phyloP scores from a whole-genome alignment of 2,113 vertebrate species.

The Pachyramphus minor region DNA sequence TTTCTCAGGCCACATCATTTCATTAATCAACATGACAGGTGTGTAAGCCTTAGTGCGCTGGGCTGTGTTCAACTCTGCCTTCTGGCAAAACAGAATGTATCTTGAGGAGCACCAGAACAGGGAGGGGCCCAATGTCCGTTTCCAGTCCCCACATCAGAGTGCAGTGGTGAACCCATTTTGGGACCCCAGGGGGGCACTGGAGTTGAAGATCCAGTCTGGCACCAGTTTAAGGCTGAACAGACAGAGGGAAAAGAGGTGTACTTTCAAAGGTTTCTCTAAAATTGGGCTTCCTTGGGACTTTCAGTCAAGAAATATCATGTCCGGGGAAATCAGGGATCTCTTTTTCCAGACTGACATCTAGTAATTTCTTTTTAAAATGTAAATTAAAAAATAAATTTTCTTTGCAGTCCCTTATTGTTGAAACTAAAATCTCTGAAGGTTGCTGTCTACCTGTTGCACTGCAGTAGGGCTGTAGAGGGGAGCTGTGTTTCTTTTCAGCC shows the following conservation, averaged over 20 bases:
- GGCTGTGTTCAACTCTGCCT: neutral
- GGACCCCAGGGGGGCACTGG: neutral
- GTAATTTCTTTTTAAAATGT: neutral
- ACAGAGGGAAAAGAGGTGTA: neutral
- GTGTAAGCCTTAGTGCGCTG: accelerated
- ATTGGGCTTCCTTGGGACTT: neutral
- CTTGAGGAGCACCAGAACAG: neutral
- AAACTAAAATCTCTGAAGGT: neutral
- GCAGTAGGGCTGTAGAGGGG: neutral
- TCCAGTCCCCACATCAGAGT: neutral
- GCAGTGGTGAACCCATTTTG: neutral
- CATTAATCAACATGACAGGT: neutral
- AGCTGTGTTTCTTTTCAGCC: neutral
- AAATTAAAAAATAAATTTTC: neutral
- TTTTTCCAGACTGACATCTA: neutral
- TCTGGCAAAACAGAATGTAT: accelerated
- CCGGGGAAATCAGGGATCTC: neutral
- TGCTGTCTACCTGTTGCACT: neutral
- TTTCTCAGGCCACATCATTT: neutral
- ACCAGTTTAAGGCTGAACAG: neutral
- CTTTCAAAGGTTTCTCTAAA: neutral
- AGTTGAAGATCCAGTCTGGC: accelerated
- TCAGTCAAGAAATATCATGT: neutral
- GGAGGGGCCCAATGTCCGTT: neutral
- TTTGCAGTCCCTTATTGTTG: neutral